Percentiles rank a stretch among this genome's conserved stretches.
phyloP scores from a whole-genome alignment of 2,113 vertebrate species.

The Passer domesticus region DNA sequence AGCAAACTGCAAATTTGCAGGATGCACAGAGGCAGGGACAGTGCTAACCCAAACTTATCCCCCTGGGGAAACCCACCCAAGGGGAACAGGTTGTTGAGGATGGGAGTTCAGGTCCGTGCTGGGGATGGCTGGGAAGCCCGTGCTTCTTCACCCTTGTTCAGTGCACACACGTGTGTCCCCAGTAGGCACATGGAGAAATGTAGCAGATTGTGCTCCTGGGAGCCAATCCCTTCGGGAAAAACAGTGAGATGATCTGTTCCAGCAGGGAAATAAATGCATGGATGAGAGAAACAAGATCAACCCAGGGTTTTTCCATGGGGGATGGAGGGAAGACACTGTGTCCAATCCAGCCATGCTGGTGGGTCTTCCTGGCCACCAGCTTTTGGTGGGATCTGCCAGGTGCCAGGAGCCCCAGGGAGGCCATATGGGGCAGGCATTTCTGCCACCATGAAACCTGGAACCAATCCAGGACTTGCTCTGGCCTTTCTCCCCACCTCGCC shows the following conservation, averaged over 20 bases:
- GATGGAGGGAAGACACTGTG: background rate
- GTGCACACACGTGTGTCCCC: fast-evolving
- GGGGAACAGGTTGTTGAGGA: background rate
- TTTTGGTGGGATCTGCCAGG: background rate
- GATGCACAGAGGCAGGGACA: background rate
- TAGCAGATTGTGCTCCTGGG: background rate
- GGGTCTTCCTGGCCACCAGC: background rate
- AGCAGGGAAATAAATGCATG: background rate
- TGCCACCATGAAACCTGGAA: background rate
- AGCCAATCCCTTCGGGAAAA: background rate
- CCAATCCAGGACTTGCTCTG: background rate
- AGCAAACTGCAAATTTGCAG: background rate
- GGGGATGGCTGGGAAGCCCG: background rate
- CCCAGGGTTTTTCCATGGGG: background rate
- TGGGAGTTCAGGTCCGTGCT: background rate
- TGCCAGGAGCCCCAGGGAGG: background rate
- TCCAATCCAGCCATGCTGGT: fast-evolving
- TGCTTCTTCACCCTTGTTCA: background rate
- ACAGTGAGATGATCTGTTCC: fast-evolving
- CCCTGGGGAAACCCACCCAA: background rate
- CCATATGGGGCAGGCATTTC: background rate
- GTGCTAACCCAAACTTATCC: background rate
- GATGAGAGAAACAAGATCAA: background rate
- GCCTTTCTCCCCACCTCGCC: background rate
- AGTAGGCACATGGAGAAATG: background rate